phyloP scores from a whole-genome alignment of 37 sponge, comb jelly and placozoan species.

The Agelas oroides region DNA sequence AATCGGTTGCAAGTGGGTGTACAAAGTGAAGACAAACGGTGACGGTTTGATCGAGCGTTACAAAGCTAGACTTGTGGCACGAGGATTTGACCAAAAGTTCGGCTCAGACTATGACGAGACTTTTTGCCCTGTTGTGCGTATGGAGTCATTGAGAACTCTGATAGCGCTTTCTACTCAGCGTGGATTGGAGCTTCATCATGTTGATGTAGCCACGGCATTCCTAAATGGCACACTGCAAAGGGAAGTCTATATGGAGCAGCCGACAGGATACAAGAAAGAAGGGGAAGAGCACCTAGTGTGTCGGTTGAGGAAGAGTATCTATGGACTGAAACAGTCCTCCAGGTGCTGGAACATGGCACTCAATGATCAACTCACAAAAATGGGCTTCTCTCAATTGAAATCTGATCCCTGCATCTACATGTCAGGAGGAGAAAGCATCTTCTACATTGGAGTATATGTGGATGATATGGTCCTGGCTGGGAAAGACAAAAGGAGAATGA shows the following conservation, averaged over 20 bases:
- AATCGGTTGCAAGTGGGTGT: slow-evolving; percentile 47
- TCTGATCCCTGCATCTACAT: slow-evolving; percentile 45
- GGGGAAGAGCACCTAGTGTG: too few relatives aligned
- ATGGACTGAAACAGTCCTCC: too few relatives aligned
- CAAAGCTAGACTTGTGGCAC: slow-evolving; percentile 34
- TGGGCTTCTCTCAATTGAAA: slow-evolving; percentile 9
- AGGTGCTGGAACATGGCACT: too few relatives aligned
- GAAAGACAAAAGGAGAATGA: too few relatives aligned
- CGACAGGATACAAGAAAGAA: too few relatives aligned
- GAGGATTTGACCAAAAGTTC: slow-evolving; percentile 26
- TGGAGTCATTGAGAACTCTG: slow-evolving; percentile 27
- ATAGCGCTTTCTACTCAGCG: slow-evolving; percentile 15
- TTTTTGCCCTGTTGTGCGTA: too few relatives aligned
- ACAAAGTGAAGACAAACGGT: slow-evolving; percentile 28
- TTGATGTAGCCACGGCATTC: slow-evolving; percentile 38
- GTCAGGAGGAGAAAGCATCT: background rate
- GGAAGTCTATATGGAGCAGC: too few relatives aligned
- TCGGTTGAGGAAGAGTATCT: too few relatives aligned
- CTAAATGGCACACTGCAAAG: too few relatives aligned
- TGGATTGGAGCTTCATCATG: slow-evolving; percentile 25
- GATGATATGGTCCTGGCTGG: too few relatives aligned
- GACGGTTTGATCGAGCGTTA: slow-evolving; percentile 27
- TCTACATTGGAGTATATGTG: background rate
- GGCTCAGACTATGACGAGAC: slow-evolving; percentile 42
- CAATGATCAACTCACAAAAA: too few relatives aligned